Base-by-base conservation (phyloP, 2,888 invertebrate species). In the Tiliacea aurago region DNA sequence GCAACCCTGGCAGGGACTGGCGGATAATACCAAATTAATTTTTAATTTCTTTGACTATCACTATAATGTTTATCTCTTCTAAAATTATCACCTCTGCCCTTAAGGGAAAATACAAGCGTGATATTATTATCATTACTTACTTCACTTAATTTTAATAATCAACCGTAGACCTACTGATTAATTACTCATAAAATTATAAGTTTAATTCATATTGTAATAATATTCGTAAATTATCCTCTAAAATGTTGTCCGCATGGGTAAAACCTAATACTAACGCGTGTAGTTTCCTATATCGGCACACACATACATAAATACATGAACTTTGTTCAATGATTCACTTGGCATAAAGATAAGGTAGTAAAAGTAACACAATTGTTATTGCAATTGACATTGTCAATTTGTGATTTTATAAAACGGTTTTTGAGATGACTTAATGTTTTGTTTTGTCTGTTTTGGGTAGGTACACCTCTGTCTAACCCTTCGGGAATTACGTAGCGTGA, bases 301-400 rank as follows among this genome's bases (percentile, higher is more conserved):
- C 28, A 43, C n/a, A n/a, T 18, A 67, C 20, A n/a, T 28, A 28
- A 41, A 55, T 28, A 59, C 47, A n/a, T 76, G 82, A 55, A 73
- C 80, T 80, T 84, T 61, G 64, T 0, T 47, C 81, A 58, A 37
- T 80, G 80, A 80, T 43, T 84, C 84, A 80, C 41, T 23, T 13
- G 4, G 5, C 0, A 0, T 51, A 7, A 28, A 53, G 67, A 80
- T 84, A 80, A 67, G 33, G 80, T 68, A 68, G 80, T 73, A 84
- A 67, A 64, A 73, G 63, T 68, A 2, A n/a, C 76, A 59, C n/a
- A 37, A 23, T 71, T 49, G 13, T 67, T 45, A 51, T 15, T 76
- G 41, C 28, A 62, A 45, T 33, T 61, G n/a, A 11, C 13, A 15
- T 0, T 41, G n/a, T 28, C 3, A 2, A 33, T 33, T 65, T 66